Evolutionary conservation across 2,797 vertebrate species (phyloP).

Genomic region (Onychomys leucogaster): DNA sequence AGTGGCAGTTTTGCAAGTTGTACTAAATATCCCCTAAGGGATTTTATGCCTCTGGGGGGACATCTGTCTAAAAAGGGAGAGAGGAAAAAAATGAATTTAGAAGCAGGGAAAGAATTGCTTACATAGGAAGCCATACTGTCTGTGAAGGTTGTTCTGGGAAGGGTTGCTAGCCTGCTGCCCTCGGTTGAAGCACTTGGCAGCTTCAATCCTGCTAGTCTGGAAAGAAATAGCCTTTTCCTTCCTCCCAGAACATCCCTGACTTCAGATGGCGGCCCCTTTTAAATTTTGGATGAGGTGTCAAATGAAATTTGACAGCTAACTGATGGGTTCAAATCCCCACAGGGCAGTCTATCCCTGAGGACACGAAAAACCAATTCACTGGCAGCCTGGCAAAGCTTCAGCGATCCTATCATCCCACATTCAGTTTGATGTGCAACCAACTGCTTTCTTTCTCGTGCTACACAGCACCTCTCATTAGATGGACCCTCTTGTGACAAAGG

Average conservation of each 20-base stretch:
- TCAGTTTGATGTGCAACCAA: constrained; percentile 76
- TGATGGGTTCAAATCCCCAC: constrained; percentile 81
- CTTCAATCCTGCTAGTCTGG: constrained; percentile 11
- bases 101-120: constrained; percentile 60
- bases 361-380: constrained; percentile 77
- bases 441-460: constrained; percentile 65
- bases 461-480: constrained; percentile 55
- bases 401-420: constrained; percentile 71
- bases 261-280: constrained; percentile 77
- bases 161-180: constrained; percentile 15
- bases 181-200: constrained; percentile 35
- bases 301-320: constrained; percentile 83
- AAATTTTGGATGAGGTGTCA: constrained; percentile 83
- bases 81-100: constrained; percentile 3
- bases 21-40: constrained; percentile 77
- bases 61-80: constrained; percentile 6
- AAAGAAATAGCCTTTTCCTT: constrained; percentile 67
- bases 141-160: constrained; percentile 18
- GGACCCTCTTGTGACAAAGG: constrained; percentile 44
- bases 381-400: constrained; percentile 66
- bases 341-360: constrained; percentile 73
- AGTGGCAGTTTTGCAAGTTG: constrained; percentile 53
- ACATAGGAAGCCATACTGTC: constrained; percentile 20
- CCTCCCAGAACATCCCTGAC: constrained; percentile 39
- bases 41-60: constrained; percentile 60